These are phyloP conservation scores for Nothobranchius furzeri DNA, from an alignment of 2,113 vertebrate species.

Conservation along the genomic window DNA sequence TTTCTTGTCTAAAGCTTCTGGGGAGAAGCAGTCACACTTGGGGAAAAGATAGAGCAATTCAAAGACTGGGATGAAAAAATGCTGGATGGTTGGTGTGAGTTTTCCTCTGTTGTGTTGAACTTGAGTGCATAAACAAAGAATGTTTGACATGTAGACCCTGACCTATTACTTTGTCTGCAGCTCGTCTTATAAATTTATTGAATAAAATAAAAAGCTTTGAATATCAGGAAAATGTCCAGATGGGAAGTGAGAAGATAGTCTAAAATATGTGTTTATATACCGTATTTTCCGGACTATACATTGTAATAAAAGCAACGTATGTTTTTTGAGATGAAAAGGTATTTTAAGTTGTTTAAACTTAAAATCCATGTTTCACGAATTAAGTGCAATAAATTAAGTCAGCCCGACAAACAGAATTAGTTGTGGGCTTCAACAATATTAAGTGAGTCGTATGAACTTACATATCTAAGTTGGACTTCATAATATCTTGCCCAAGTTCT, in stretches of 20 bases:
- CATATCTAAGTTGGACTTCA: too few relatives aligned
- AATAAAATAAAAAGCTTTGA: not conserved
- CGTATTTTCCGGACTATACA: too few relatives aligned
- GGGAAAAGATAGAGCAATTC: conserved; percentile 40
- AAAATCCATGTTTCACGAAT: too few relatives aligned
- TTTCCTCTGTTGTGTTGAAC: conserved; percentile 1
- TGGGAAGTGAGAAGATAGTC: conserved; percentile 9
- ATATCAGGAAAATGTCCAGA: conserved; percentile 2
- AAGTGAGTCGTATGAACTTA: too few relatives aligned
- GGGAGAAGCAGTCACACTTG: conserved; percentile 44
- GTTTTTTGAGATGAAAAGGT: too few relatives aligned
- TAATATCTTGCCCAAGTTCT: too few relatives aligned
- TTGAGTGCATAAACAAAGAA: not conserved
- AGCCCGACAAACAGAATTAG: too few relatives aligned
- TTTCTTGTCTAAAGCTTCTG: conserved; percentile 28
- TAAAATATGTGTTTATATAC: not conserved
- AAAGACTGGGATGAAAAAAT: conserved; percentile 30
- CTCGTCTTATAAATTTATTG: conserved; percentile 1
- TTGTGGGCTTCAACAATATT: too few relatives aligned
- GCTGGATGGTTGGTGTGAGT: not conserved
- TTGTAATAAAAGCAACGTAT: too few relatives aligned
- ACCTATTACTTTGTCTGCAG: conserved; percentile 21
- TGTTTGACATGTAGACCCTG: not conserved
- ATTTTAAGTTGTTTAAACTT: too few relatives aligned
- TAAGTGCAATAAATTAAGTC: too few relatives aligned